phyloP scores from a whole-genome alignment of 2,113 vertebrate species.

The Egretta garzetta region DNA sequence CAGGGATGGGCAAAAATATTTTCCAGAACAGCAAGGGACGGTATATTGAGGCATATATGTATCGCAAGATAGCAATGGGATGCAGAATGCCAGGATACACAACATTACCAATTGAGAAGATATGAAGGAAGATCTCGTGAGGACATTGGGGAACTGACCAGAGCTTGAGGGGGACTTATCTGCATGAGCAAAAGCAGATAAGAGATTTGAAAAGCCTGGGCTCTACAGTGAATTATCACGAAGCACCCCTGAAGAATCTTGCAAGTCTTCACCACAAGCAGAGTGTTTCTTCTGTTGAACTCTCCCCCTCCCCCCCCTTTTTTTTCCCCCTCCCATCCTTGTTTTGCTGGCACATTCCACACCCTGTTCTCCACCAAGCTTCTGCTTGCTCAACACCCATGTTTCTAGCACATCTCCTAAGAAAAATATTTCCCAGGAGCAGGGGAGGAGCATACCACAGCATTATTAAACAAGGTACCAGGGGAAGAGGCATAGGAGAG shows the following conservation, averaged over 20 bases:
- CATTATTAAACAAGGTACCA: neutral
- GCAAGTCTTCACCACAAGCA: neutral
- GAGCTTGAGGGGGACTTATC: neutral
- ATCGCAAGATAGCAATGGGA: neutral
- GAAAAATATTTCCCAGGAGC: conserved; percentile 38
- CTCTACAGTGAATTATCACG: neutral
- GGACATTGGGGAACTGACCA: neutral
- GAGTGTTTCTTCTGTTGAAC: neutral
- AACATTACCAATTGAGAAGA: neutral
- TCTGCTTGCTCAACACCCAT: neutral
- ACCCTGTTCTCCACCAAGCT: conserved; percentile 1
- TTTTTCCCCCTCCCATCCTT: neutral
- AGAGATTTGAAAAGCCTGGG: neutral
- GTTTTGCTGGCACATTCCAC: conserved; percentile 15
- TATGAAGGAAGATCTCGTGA: neutral
- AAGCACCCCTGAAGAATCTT: neutral
- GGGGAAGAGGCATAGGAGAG: neutral
- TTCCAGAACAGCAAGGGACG: neutral
- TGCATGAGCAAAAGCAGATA: neutral
- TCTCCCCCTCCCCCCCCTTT: accelerated
- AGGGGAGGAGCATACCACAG: neutral
- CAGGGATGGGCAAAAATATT: neutral
- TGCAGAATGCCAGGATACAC: neutral
- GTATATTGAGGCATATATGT: neutral
- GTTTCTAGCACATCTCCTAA: conserved; percentile 5